Evolutionary conservation across 1,140 invertebrate genomes (phyloP), one percentile per base, ranked within the genome.

Genomic region (Penaeus vannamei): DNA sequence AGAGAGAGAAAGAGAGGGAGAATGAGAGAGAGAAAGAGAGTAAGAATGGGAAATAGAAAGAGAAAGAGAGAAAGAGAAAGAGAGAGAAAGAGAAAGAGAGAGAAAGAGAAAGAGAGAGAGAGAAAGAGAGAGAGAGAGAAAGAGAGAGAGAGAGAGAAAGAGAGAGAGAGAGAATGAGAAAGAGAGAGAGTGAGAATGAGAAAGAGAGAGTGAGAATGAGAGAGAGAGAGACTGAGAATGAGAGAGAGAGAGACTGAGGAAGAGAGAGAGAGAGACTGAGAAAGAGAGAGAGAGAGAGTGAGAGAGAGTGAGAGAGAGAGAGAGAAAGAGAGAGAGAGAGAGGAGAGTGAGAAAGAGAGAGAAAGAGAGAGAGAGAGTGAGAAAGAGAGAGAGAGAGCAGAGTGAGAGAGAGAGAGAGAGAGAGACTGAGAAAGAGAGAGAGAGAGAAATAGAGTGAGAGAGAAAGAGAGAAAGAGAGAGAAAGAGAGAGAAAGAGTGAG

Each of bases 271-370:
- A 32, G 26, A 32, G 26, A 32, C 20, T 22, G 26, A 32, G 26
- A 32, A 46, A 77, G 76, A 77, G 26, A 77, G 76, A 77, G 76
- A 29, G 26, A 32, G 76, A 32, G 26, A 32, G 76, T 22, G 26
- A 32, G 76, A 77, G 76, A 77, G 76, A 77, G 76, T 29, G 76
- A 77, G 76, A 77, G 76, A 77, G 76, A 77, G 26, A 2, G 14
- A 69, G 14, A 14, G 14, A 14, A 4, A 69, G 66, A 14, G 66
- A 69, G 66, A 14, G 66, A 69, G 66, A 14, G 14, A 4, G 26
- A 10, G 17, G 17, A 32, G 76, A 42, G 46, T 4, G 46, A 22
- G 22, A 42, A 20, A 1, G 26, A 29, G 17, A 14, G 14, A 7
- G 3, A 69, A 7, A 14, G 29, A 69, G 66, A 14, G 23, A 29